These are phyloP conservation scores for Chydorus sphaericus DNA, from an alignment of 2,888 invertebrate species.

Conservation along the genomic window DNA sequence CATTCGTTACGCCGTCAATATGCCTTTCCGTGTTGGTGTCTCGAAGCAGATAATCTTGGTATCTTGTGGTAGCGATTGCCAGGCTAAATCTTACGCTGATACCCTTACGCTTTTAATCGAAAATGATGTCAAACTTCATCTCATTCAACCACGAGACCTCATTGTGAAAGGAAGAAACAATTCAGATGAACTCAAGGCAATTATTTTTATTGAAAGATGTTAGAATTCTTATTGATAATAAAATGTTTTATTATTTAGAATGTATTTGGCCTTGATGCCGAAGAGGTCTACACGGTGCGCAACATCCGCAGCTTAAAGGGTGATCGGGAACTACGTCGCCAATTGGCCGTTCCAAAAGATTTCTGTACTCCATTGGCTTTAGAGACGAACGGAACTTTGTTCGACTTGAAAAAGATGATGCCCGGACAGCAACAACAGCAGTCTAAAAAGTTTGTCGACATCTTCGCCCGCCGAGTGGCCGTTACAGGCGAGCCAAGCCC, in stretches of 20 bases:
- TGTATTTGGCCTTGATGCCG: slow-evolving; percentile 26
- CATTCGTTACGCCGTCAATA: slow-evolving; percentile 24
- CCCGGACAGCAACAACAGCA: slow-evolving; percentile 23
- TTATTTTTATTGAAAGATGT: neutral
- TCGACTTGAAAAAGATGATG: slow-evolving; percentile 24
- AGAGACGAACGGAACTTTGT: slow-evolving; percentile 30
- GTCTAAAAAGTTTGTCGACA: slow-evolving; percentile 27
- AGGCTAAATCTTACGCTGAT: slow-evolving; percentile 25
- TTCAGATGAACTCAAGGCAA: slow-evolving; percentile 15
- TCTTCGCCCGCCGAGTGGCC: slow-evolving; percentile 27
- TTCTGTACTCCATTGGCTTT: slow-evolving; percentile 29
- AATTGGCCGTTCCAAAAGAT: slow-evolving; percentile 28
- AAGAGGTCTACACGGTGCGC: slow-evolving; percentile 27
- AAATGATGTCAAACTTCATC: slow-evolving; percentile 26
- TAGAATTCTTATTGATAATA: neutral
- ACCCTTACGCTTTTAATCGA: slow-evolving; percentile 25
- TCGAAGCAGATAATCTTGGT: slow-evolving; percentile 32
- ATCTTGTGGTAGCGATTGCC: slow-evolving; percentile 27
- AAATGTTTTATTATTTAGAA: slow-evolving; percentile 1
- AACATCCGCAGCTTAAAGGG: slow-evolving; percentile 22
- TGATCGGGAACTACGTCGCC: slow-evolving; percentile 24
- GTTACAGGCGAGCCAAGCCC: slow-evolving; percentile 25
- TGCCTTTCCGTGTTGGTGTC: slow-evolving; percentile 33
- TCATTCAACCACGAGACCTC: slow-evolving; percentile 24
- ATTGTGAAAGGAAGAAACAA: slow-evolving; percentile 18